phyloP scores from a whole-genome alignment of 2,113 vertebrate genomes.

The Tetrax tetrax region DNA sequence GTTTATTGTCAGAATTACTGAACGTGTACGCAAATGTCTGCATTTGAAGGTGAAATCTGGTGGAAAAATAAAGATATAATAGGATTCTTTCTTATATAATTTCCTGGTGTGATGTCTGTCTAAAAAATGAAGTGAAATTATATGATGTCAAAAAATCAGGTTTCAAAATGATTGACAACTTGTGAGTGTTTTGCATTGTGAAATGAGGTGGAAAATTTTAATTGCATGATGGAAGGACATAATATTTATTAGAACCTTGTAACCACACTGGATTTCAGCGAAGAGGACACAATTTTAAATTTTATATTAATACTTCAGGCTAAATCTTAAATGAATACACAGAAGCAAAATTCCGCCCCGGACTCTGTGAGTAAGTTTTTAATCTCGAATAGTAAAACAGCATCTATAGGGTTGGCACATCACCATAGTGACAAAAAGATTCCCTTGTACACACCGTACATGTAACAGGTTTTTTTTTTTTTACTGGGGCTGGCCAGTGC shows the following conservation, averaged over 20 bases:
- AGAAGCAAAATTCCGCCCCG: constrained; percentile 65
- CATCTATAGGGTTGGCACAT: background rate
- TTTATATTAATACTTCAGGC: constrained; percentile 76
- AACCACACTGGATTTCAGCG: constrained; percentile 76
- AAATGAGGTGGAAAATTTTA: constrained; percentile 87
- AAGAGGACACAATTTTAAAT: constrained; percentile 79
- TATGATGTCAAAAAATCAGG: constrained; percentile 85
- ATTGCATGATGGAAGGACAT: constrained; percentile 85
- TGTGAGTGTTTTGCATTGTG: constrained; percentile 82
- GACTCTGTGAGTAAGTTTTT: constrained; percentile 72
- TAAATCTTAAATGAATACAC: constrained; percentile 74
- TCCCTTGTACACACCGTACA: background rate
- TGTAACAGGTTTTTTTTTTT: no score
- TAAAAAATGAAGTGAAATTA: constrained; percentile 84
- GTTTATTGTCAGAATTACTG: constrained; percentile 76
- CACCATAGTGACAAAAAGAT: constrained; percentile 58
- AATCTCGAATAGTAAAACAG: constrained; percentile 62
- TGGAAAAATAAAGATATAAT: constrained; percentile 84
- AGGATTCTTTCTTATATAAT: constrained; percentile 81
- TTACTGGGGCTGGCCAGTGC: background rate
- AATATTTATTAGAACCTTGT: constrained; percentile 86
- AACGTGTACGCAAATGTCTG: constrained; percentile 77
- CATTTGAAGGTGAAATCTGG: constrained; percentile 76
- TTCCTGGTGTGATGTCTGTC: constrained; percentile 80
- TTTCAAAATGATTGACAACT: constrained; percentile 85